Percentiles rank a stretch among this genome's conserved stretches.
phyloP scores from a whole-genome alignment of 2,888 invertebrate species.

The Girardia tigrina region DNA sequence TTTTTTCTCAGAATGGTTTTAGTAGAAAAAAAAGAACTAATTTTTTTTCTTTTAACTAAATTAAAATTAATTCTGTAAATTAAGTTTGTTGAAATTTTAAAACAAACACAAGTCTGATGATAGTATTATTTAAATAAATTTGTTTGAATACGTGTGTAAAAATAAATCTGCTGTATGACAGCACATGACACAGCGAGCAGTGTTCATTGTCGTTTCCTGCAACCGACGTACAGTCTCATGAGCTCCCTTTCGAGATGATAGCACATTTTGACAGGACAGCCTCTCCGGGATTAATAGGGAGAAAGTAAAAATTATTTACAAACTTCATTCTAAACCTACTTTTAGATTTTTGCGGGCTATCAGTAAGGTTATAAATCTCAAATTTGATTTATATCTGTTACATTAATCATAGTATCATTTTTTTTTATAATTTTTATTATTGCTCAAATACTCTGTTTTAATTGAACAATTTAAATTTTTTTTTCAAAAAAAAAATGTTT shows the following conservation, averaged over 20 bases:
- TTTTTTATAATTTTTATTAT: constrained; percentile 13
- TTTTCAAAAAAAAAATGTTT: too few relatives aligned
- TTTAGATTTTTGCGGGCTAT: background rate
- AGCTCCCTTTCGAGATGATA: constrained; percentile 20
- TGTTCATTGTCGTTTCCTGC: constrained; percentile 23
- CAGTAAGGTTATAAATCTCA: constrained; percentile 9
- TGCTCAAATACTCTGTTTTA: background rate
- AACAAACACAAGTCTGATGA: constrained; percentile 23
- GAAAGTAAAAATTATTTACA: constrained; percentile 23
- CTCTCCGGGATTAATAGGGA: constrained; percentile 16
- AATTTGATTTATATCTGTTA: constrained; percentile 23
- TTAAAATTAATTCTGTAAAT: background rate
- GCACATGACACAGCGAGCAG: constrained; percentile 20
- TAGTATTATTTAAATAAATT: constrained; percentile 20
- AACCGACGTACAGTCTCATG: constrained; percentile 16
- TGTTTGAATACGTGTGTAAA: constrained; percentile 23
- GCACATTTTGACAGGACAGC: constrained; percentile 23
- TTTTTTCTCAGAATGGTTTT: too few relatives aligned
- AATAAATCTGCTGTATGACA: constrained; percentile 23
- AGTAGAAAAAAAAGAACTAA: too few relatives aligned
- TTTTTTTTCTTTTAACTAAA: too few relatives aligned
- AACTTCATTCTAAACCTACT: background rate
- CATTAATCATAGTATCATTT: constrained; percentile 15
- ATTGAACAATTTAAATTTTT: too few relatives aligned
- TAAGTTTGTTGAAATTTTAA: constrained; percentile 16